A percentile compares a stretch with the other conserved stretches of the same genome.
Evolutionary conservation across 2,797 vertebrate species (phyloP).

Genomic region (Amniataba percoides): DNA sequence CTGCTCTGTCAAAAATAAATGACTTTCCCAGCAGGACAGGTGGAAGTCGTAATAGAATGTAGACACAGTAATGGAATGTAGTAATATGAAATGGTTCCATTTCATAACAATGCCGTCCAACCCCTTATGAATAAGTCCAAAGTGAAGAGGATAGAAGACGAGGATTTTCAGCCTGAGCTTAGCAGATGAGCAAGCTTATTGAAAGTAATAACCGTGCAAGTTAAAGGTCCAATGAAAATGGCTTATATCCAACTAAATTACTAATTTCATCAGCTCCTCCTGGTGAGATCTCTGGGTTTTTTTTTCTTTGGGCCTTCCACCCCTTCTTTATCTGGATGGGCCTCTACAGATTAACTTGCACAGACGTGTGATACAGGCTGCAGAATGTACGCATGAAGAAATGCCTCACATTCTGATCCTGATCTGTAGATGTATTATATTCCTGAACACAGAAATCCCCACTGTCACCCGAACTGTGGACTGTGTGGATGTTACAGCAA

Average conservation of each 20-base stretch:
- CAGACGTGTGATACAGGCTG: not conserved
- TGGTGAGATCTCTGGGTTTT: constrained; percentile 82
- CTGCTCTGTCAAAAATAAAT: constrained; percentile 58
- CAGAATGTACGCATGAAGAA: constrained; percentile 4
- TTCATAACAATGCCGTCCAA: constrained; percentile 61
- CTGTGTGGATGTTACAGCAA: not conserved
- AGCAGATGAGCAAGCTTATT: constrained; percentile 59
- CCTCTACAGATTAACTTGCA: constrained; percentile 48
- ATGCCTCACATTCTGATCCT: not conserved
- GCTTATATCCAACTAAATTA: constrained; percentile 59
- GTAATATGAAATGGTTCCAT: constrained; percentile 60
- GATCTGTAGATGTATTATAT: not conserved
- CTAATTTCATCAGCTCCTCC: constrained; percentile 90
- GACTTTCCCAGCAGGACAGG: constrained; percentile 49
- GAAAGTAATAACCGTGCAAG: constrained; percentile 60
- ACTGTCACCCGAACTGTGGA: not conserved
- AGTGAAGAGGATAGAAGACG: constrained; percentile 42
- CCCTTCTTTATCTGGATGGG: constrained; percentile 80
- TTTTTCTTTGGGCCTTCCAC: constrained; percentile 81
- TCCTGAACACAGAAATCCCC: constrained; percentile 7
- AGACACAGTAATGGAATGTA: constrained; percentile 59
- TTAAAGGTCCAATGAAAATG: constrained; percentile 60
- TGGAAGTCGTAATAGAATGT: constrained; percentile 63
- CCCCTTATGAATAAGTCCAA: constrained; percentile 56
- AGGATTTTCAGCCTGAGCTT: constrained; percentile 46